Evolutionary conservation across 2,888 invertebrate genomes (phyloP), one percentile per base, ranked within the genome.

Genomic region (Philereme transversata): DNA sequence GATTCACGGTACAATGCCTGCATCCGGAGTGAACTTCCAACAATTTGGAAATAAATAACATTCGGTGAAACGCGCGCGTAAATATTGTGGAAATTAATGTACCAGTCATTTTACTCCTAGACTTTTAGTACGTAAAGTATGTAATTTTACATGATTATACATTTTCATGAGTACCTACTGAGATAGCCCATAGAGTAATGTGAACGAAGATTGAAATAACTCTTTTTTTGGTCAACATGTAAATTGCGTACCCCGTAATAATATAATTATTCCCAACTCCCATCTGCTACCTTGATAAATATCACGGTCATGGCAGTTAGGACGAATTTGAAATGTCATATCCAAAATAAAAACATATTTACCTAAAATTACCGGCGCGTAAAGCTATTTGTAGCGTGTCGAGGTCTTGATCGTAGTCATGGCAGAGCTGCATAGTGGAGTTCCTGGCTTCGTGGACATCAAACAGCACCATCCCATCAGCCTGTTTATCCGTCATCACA

Each of bases 281-380:
- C 1, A 22, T 22, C 22, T 22, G 22, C 22, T 22, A 22, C 22
- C 1, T 22, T 22, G 22, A 22, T 2, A 22, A 22, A 22, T 22
- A 22, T 2, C 3, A 22, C 22, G 22, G 22, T 22, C 22, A 22
- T 22, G 22, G 22, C 22, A 1, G 22, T 22, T 22, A 22, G 22
- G 22, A 22, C 22, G 22, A 22, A 22, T 22, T 22, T 22, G 1
- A 41, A 7, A 41, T 41, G 43, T 43, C 43, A 49, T 4, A 50
- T 41, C 22, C 22, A 22, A 22, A 22, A 22, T 22, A 22, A 22
- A 7, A 68, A 61, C 60, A 57, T 64, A 75, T 72, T 79, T 84
- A 92, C 92, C 92, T 92, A 86, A 92, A 91, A 76, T 92, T 92
- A 67, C 92, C 92, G 83, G 90, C 92, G 87, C 92, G 91, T 77